Base-by-base conservation (phyloP, 2,797 vertebrate species). In the Eulemur albifrons region DNA sequence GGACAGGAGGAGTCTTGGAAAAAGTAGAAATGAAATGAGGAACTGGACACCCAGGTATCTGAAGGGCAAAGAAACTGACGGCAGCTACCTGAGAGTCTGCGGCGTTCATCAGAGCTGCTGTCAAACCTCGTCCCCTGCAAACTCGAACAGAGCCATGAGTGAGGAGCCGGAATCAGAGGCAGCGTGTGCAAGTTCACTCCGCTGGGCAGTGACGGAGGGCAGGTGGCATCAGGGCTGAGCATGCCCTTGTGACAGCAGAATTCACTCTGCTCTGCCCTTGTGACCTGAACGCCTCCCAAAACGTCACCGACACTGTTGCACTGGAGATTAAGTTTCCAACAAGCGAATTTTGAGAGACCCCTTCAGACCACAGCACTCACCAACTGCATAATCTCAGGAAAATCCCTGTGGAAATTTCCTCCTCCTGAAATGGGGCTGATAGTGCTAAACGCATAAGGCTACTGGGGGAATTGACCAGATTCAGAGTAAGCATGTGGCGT, bases 291-390 rank as follows among this genome's bases (percentile, higher is more conserved):
- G 7, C 13, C n/a, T 40, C 57, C 80, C 48, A 11, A 13, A 54
- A 75, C 5, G 13, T 25, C 11, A 14, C 27, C 14, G 0, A 2
- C 9, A 61, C 6, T 6, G 14, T 12, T 2, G 0, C 65, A 7
- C 0, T 12, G 7, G 9, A 4, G 21, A 13, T 50, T 4, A 13
- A 4, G 23, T 43, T 84, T 54, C 52, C 20, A 72, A 20, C 18
- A 11, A 0, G 5, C 0, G 9, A 9, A 10, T 13, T 52, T 0
- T 2, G 32, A 45, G 32, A 21, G 7, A 7, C 7, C 2, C 21
- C 3, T 27, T 25, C 35, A n/a, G 38, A 20, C 30, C 38, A 11
- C 8, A 32, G 18, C 20, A 9, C 14, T 17, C 10, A 25, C 17
- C 38, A 35, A 43, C 45, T 70, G 13, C 1, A 27, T 4, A 25